Percentiles rank a stretch among this genome's conserved stretches.
phyloP scores from a whole-genome alignment of 2,113 vertebrate species.

The Mellivora capensis region DNA sequence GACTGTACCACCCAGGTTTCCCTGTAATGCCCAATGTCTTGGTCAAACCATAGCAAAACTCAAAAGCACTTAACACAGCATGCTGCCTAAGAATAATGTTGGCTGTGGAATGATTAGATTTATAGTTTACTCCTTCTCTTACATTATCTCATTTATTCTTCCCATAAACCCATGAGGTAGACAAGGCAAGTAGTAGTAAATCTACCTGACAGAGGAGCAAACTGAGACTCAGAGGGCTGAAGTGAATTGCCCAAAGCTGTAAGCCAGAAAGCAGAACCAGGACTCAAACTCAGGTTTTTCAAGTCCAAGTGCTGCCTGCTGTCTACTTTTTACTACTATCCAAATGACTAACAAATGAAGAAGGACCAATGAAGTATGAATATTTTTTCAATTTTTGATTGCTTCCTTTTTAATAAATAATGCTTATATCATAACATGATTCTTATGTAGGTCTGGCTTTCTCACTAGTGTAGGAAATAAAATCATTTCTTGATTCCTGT shows the following conservation, averaged over 20 bases:
- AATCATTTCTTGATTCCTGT: neutral
- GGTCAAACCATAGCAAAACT: neutral
- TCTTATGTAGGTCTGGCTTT: neutral
- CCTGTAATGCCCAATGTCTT: neutral
- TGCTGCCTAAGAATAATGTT: neutral
- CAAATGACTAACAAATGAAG: neutral
- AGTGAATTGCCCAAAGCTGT: neutral
- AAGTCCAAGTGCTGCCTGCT: neutral
- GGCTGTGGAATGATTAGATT: neutral
- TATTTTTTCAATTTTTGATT: neutral
- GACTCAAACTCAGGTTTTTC: neutral
- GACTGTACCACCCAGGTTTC: too few species aligned
- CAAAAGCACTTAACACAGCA: neutral
- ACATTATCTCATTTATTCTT: neutral
- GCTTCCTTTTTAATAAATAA: conserved; percentile 32
- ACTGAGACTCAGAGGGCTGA: neutral
- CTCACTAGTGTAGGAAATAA: neutral
- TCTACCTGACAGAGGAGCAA: neutral
- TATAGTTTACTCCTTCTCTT: neutral
- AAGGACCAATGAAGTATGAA: neutral
- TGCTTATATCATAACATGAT: neutral
- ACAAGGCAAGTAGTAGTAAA: neutral
- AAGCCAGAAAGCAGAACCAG: neutral
- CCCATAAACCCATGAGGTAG: neutral
- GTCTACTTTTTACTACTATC: neutral